Evolutionary conservation across 2,113 vertebrate genomes (phyloP).

Genomic region (Leptobrachium leishanense): DNA sequence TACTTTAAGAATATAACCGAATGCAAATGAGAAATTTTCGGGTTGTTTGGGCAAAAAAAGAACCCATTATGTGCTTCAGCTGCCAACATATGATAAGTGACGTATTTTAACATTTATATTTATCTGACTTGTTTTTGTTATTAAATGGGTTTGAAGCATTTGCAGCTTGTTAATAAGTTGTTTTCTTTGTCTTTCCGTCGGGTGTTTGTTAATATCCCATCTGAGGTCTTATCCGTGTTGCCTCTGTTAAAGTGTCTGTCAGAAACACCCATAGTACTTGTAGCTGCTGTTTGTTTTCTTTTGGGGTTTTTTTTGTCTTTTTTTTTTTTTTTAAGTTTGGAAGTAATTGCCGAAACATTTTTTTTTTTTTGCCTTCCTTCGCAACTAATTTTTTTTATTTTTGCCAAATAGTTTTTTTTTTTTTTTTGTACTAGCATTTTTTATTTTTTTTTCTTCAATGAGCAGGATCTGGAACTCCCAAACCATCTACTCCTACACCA

Average conservation of each 20-base stretch:
- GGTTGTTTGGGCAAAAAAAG: background rate
- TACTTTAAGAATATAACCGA: background rate
- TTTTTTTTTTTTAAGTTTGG: background rate
- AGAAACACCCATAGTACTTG: background rate
- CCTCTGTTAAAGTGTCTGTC: background rate
- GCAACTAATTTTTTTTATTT: background rate
- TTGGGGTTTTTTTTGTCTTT: background rate
- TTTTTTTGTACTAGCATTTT: constrained; percentile 77
- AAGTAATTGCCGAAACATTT: too few relatives aligned
- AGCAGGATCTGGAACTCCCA: constrained; percentile 96
- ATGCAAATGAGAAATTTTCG: constrained; percentile 23
- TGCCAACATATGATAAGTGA: constrained; percentile 12
- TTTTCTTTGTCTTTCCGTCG: constrained; percentile 41
- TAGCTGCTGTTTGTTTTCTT: background rate
- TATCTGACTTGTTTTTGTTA: constrained; percentile 38
- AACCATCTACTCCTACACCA: constrained; percentile 94
- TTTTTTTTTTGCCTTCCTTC: background rate
- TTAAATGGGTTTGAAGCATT: constrained; percentile 49
- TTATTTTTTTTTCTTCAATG: constrained; percentile 76
- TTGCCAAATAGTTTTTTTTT: constrained; percentile 54
- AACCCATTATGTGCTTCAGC: constrained; percentile 21
- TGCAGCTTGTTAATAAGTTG: constrained; percentile 34
- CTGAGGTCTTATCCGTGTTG: constrained; percentile 11
- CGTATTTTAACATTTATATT: constrained; percentile 30
- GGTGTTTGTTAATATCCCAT: background rate